phyloP scores from a whole-genome alignment of 2,888 invertebrate genomes.

The Rhagonycha fulva region DNA sequence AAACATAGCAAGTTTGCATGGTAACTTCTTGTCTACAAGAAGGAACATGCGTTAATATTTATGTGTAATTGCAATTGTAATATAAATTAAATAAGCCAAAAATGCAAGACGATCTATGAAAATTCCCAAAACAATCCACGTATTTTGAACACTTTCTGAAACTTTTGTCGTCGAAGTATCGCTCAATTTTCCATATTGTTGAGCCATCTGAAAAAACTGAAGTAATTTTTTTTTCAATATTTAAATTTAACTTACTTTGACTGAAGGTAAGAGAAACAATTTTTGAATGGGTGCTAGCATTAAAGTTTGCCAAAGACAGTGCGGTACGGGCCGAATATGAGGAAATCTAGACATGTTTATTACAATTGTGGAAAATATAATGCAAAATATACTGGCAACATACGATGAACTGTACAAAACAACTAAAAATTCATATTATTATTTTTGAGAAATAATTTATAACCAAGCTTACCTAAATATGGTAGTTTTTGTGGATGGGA shows the following conservation, averaged over 20 bases:
- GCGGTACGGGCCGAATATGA: slow-evolving; percentile 40
- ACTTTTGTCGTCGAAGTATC: slow-evolving; percentile 20
- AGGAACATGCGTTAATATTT: slow-evolving; percentile 20
- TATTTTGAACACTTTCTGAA: slow-evolving; percentile 39
- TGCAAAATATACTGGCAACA: slow-evolving; percentile 40
- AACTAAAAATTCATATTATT: slow-evolving; percentile 43
- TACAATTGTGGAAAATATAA: slow-evolving; percentile 45
- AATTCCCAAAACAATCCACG: slow-evolving; percentile 47
- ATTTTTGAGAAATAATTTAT: neutral
- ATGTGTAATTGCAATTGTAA: slow-evolving; percentile 31
- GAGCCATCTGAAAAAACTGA: slow-evolving; percentile 38
- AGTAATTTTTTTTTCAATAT: neutral
- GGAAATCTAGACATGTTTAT: slow-evolving; percentile 46
- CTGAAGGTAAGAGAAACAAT: slow-evolving; percentile 44
- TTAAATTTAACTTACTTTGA: slow-evolving; percentile 38
- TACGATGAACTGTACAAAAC: slow-evolving; percentile 45
- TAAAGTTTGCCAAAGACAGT: slow-evolving; percentile 41
- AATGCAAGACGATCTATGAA: slow-evolving; percentile 48
- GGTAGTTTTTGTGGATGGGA: slow-evolving; percentile 45
- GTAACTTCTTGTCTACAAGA: neutral
- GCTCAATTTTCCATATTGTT: slow-evolving; percentile 43
- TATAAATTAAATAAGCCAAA: slow-evolving; percentile 39
- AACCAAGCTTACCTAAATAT: slow-evolving; percentile 45
- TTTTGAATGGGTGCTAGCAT: slow-evolving; percentile 39
- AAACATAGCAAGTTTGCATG: neutral